phyloP scores from a whole-genome alignment of 2,888 invertebrate genomes.

The Eudasyphora cyanicolor region DNA sequence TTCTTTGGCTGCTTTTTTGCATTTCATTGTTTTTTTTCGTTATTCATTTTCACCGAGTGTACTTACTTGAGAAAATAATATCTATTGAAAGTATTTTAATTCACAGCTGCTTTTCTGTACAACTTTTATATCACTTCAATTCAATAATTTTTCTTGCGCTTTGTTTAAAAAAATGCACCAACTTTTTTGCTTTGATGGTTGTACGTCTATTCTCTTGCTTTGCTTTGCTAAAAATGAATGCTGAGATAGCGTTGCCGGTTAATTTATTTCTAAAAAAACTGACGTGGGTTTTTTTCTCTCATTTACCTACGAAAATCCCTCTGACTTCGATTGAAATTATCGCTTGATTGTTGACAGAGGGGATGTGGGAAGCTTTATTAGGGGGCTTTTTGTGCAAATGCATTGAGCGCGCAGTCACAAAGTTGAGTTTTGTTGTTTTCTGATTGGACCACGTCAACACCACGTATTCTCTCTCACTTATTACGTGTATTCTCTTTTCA shows the following conservation, averaged over 20 bases:
- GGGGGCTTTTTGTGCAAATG: not conserved
- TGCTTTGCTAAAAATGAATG: constrained; percentile 77
- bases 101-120: not conserved
- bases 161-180: constrained; percentile 26
- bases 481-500: not conserved
- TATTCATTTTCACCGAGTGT: not conserved
- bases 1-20: not conserved
- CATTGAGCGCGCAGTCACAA: not conserved
- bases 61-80: constrained; percentile 16
- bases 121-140: constrained; percentile 22
- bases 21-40: not conserved
- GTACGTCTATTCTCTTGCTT: constrained; percentile 70
- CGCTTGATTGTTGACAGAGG: constrained; percentile 32
- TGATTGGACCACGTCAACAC: constrained; percentile 76
- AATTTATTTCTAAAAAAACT: constrained; percentile 73
- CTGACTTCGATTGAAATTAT: no score
- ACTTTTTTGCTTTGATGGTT: constrained; percentile 28
- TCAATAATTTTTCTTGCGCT: not conserved
- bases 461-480: not conserved
- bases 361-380: constrained; percentile 70
- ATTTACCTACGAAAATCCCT: not conserved
- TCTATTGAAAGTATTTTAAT: constrained; percentile 1
- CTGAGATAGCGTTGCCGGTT: constrained; percentile 72
- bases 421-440: constrained; percentile 69
- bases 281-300: constrained; percentile 50